Conservation (phyloP, 2,888 invertebrate species). For the Octonoba sinensis region DNA sequence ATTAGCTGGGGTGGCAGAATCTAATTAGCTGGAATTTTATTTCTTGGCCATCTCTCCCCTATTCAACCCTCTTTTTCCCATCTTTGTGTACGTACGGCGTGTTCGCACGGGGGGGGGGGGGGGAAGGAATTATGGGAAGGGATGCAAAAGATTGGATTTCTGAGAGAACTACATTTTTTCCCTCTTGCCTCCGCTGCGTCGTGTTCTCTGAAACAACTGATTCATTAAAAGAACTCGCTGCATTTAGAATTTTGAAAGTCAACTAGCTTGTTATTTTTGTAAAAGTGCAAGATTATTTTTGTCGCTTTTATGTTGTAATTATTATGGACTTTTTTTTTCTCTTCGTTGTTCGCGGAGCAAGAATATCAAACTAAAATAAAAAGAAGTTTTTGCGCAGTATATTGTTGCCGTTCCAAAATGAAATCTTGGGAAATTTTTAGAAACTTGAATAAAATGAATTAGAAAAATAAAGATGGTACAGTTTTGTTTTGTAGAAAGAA, state of each 20-base stretch:
- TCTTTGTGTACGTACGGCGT: constrained; percentile 2
- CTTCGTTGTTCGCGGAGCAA: too few relatives aligned
- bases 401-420: too few relatives aligned
- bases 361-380: too few relatives aligned
- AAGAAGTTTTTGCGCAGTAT: too few relatives aligned
- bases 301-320: too few relatives aligned
- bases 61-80: neutral
- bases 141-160: constrained; percentile 48
- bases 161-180: constrained; percentile 10
- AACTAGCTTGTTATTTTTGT: constrained; percentile 14
- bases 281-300: too few relatives aligned
- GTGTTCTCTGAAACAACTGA: constrained; percentile 34
- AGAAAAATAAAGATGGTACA: neutral
- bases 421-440: neutral
- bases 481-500: neutral
- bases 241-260: constrained; percentile 20
- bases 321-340: too few relatives aligned
- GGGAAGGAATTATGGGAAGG: constrained; percentile 18
- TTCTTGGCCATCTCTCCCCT: constrained; percentile 31
- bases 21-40: constrained; percentile 63
- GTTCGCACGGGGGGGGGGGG: constrained; percentile 11
- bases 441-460: neutral
- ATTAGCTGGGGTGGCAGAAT: constrained; percentile 59
- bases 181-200: neutral
- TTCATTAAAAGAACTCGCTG: constrained; percentile 28